phyloP scores from a whole-genome alignment of 1,140 invertebrate genomes.

The Acromyrmex echinatior region DNA sequence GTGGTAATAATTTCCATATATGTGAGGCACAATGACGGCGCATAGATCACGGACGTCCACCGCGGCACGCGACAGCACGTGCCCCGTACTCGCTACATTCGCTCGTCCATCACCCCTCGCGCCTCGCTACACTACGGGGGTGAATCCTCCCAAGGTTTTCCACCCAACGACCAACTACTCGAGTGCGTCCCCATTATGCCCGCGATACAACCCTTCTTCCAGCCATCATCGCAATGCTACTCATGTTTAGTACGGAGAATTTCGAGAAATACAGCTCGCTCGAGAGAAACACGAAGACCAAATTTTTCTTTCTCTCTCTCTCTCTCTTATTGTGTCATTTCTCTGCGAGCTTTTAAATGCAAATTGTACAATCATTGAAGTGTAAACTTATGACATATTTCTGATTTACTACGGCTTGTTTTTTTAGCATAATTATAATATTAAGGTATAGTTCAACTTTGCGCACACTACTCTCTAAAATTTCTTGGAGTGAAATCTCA shows the following conservation, averaged over 20 bases:
- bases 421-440: too few relatives aligned
- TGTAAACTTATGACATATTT: too few relatives aligned
- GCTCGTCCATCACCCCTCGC: conserved; percentile 23
- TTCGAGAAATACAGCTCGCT: conserved; percentile 6
- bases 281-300: not conserved
- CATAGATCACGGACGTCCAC: conserved; percentile 83
- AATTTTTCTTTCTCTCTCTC: not conserved
- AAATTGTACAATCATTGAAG: too few relatives aligned
- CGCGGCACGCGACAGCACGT: conserved; percentile 84
- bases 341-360: too few relatives aligned
- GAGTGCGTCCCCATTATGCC: conserved; percentile 76
- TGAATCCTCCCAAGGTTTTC: conserved; percentile 70
- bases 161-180: conserved; percentile 83
- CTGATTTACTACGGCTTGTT: too few relatives aligned
- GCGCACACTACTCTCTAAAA: too few relatives aligned
- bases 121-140: conserved; percentile 51
- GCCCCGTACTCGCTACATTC: conserved; percentile 74
- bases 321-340: too few relatives aligned
- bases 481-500: too few relatives aligned
- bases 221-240: conserved; percentile 79
- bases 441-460: too few relatives aligned
- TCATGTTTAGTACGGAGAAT: conserved; percentile 69
- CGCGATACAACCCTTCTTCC: conserved; percentile 79
- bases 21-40: conserved; percentile 74
- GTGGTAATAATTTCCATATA: conserved; percentile 84